Base-by-base conservation (phyloP, 2,888 invertebrate genomes). In the Poecilobothrus nobilitatus region DNA sequence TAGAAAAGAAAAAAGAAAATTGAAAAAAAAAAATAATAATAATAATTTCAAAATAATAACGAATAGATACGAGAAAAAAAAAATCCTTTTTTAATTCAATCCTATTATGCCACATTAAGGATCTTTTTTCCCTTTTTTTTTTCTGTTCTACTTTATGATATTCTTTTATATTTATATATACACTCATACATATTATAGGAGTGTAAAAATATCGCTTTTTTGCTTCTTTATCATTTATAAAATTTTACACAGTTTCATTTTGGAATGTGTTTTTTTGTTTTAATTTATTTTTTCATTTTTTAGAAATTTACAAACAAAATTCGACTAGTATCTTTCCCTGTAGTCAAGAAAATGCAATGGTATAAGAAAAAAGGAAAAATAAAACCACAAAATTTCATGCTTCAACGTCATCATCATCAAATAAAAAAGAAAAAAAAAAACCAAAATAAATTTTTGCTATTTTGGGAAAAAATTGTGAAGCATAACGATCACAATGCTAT, bases 81-180 rank as follows among this genome's bases (percentile, higher is more conserved):
- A 53, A 53, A 53, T 53, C 53, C 18, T 3, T 53, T 53, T 53
- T 53, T 18, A 53, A 18, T 53, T 53, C 15, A 53, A 53, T 18
- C 18, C 53, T 53, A 53, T 53, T 53, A 53, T n/a, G 53, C 53
- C 53, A 53, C 53, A 53, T 53, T 53, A 53, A 53, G 53, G 53
- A 53, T 12, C 18, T 53, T 15, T 53, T 41, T 41, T 41, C 7
- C 15, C 41, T 2, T 53, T 53, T 53, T 53, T 53, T 53, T 9
- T 53, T 53, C 18, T n/a, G 53, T 18, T 18, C 53, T 53, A 53
- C 3, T 53, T 53, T 53, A 18, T 18, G 3, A n/a, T 41, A 5
- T 15, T 15, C 41, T 41, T 15, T 41, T 41, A 15, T 41, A 15
- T 41, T 9, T 41, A 41, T 41, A 41, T 41, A 15, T 8, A 41